Conservation (phyloP, 2,888 invertebrate species). For the Nymphalis polychloros region DNA sequence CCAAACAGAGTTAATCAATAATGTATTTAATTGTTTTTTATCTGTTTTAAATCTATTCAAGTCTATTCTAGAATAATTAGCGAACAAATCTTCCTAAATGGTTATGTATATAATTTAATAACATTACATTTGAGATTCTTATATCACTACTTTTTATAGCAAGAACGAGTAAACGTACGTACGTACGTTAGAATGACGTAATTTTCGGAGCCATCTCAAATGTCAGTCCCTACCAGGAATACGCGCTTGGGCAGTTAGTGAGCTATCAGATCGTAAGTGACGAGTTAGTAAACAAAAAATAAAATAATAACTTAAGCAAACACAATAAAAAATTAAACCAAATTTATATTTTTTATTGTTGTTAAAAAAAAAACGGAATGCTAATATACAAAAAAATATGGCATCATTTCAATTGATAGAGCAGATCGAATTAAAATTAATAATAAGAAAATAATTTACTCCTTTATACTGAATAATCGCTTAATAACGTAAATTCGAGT, state of each 20-base stretch:
- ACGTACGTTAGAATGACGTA: background rate
- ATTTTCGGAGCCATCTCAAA: background rate
- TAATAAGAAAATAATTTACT: conserved; percentile 15
- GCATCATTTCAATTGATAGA: conserved; percentile 16
- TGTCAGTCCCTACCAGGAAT: background rate
- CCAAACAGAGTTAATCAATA: too few species aligned
- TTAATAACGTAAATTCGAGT: conserved; percentile 15
- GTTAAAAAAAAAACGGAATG: conserved; percentile 27
- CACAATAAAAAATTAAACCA: conserved; percentile 11
- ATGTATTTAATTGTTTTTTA: too few species aligned
- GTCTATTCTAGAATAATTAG: background rate
- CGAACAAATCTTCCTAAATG: too few species aligned
- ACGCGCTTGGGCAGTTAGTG: background rate
- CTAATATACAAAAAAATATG: conserved; percentile 27
- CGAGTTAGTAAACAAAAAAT: too few species aligned
- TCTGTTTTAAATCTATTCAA: too few species aligned
- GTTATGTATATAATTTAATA: background rate
- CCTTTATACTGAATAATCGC: background rate
- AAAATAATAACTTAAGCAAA: background rate
- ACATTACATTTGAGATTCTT: conserved; percentile 1
- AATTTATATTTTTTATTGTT: conserved; percentile 4
- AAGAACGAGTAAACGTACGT: background rate
- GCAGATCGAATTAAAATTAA: conserved; percentile 8
- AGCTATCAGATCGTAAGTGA: too few species aligned
- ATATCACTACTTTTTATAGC: background rate